Conservation (phyloP, 2,797 vertebrate species). For the Sebastes aleutianus region DNA sequence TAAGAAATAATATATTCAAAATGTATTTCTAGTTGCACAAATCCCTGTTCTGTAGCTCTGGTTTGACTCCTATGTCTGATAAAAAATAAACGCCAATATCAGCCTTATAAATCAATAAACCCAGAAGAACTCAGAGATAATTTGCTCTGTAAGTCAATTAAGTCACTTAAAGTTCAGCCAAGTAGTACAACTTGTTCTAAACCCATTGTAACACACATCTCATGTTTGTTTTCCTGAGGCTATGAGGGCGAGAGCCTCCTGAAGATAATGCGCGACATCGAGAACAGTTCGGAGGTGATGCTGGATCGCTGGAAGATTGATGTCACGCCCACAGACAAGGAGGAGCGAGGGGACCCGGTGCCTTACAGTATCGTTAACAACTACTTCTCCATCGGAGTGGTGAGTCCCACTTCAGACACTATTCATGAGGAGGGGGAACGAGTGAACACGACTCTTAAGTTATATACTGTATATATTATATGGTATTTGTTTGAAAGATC, state of each 20-base stretch:
- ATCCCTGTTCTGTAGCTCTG: not conserved
- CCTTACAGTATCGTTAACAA: slow-evolving; percentile 97
- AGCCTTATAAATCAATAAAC: not conserved
- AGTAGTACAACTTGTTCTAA: too few relatives aligned
- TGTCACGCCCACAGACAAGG: slow-evolving; percentile 90
- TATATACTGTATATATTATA: not conserved
- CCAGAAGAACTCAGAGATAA: not conserved
- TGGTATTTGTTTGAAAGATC: not conserved
- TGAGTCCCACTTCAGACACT: slow-evolving; percentile 74
- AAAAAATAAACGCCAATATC: not conserved
- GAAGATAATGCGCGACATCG: slow-evolving; percentile 91
- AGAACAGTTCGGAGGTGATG: slow-evolving; percentile 90
- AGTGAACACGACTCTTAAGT: not conserved
- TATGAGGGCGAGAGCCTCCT: slow-evolving; percentile 95
- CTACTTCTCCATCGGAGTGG: slow-evolving; percentile 97
- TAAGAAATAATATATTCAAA: not conserved
- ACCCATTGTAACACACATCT: not conserved
- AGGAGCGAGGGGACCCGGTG: slow-evolving; percentile 93
- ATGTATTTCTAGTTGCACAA: not conserved
- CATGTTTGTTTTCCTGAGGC: slow-evolving; percentile 67
- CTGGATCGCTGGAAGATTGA: slow-evolving; percentile 95
- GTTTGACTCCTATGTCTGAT: not conserved
- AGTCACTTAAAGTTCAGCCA: not conserved
- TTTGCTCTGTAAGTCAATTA: not conserved
- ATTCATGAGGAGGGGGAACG: not conserved